Conservation (phyloP, 2,888 invertebrate genomes). For the Fragum sueziense region DNA sequence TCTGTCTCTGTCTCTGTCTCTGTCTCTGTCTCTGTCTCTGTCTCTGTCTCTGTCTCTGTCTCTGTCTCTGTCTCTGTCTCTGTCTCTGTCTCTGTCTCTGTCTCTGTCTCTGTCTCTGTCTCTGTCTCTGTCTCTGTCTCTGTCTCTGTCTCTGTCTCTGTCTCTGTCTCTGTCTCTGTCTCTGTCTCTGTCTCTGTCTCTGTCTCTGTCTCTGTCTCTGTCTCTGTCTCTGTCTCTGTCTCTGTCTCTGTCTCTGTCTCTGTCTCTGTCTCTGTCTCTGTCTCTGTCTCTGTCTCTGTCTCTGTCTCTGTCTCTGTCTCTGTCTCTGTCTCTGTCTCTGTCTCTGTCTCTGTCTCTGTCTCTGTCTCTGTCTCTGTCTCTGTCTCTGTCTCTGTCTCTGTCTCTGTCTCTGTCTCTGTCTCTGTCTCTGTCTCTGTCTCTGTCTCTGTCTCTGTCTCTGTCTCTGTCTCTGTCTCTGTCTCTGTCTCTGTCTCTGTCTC, state of each 20-base stretch:
- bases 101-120: no score
- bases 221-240: not conserved
- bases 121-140: slow-evolving; percentile 20
- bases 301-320: slow-evolving; percentile 10
- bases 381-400: not conserved
- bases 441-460: slow-evolving; percentile 14
- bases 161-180: no score
- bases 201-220: no score
- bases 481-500: not conserved
- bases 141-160: no score
- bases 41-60: no score
- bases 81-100: no score
- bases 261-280: slow-evolving; percentile 30
- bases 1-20: no score
- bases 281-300: not conserved
- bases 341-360: not conserved
- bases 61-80: no score
- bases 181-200: no score
- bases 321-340: slow-evolving; percentile 16
- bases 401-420: slow-evolving; percentile 20
- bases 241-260: slow-evolving; percentile 28
- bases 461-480: not conserved
- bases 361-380: slow-evolving; percentile 3
- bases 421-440: slow-evolving; percentile 17
- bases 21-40: slow-evolving; percentile 11